These are phyloP conservation scores for Ips nitidus DNA, from an alignment of 1,140 invertebrate genomes.

Conservation along the genomic window DNA sequence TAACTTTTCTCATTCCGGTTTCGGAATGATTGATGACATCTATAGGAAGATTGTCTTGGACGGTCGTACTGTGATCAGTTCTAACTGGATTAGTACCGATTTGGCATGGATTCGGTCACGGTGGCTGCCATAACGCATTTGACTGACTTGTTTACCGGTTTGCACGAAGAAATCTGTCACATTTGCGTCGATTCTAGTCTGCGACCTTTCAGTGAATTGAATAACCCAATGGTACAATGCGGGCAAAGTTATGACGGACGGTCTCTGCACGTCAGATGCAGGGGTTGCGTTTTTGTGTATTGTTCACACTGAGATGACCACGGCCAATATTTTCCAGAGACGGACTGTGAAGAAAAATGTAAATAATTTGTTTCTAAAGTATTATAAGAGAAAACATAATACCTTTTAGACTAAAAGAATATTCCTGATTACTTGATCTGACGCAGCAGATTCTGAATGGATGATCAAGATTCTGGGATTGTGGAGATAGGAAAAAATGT, in stretches of 20 bases:
- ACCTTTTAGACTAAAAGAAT: too few relatives aligned
- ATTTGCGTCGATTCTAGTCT: slow-evolving; percentile 39
- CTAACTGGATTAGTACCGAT: slow-evolving; percentile 19
- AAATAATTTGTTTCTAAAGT: too few relatives aligned
- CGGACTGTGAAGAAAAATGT: background rate
- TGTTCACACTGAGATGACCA: slow-evolving; percentile 39
- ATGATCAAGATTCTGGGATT: too few relatives aligned
- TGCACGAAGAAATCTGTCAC: slow-evolving; percentile 40
- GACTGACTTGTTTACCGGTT: slow-evolving; percentile 40
- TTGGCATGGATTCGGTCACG: slow-evolving; percentile 37
- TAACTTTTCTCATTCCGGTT: background rate
- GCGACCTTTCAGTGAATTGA: slow-evolving; percentile 35
- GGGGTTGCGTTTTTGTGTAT: slow-evolving; percentile 29
- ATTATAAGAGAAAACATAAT: too few relatives aligned
- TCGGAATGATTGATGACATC: slow-evolving; percentile 2
- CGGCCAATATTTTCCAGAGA: slow-evolving; percentile 26
- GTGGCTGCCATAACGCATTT: slow-evolving; percentile 35
- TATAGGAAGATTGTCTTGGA: background rate
- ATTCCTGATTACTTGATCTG: too few relatives aligned
- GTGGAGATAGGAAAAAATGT: too few relatives aligned
- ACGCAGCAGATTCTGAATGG: too few relatives aligned
- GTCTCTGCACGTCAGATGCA: slow-evolving; percentile 39
- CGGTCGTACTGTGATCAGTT: background rate
- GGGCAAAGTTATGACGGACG: slow-evolving; percentile 45
- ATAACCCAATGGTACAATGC: slow-evolving; percentile 42